Evolutionary conservation across 2,113 vertebrate species (phyloP).

Genomic region (Trematocara stigmaticum): DNA sequence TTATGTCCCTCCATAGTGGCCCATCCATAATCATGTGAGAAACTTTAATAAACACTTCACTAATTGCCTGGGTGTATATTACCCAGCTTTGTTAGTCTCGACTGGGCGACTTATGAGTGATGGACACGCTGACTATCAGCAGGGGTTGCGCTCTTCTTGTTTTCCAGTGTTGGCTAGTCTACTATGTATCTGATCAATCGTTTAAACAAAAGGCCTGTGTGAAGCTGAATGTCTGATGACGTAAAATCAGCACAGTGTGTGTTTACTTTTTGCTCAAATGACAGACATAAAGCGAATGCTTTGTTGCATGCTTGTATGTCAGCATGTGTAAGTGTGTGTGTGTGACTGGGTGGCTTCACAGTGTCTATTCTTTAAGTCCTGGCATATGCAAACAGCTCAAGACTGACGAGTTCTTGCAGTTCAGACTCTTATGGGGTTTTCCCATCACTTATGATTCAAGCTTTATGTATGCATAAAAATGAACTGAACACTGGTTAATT

Average conservation of each 20-base stretch:
- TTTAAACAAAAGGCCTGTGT: conserved; percentile 35
- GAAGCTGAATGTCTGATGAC: conserved; percentile 50
- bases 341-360: background rate
- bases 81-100: conserved; percentile 19
- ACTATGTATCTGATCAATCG: conserved; percentile 50
- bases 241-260: conserved; percentile 20
- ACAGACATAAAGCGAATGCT: background rate
- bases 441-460: conserved; percentile 12
- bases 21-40: background rate
- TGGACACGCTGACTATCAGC: conserved; percentile 24
- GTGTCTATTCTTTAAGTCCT: background rate
- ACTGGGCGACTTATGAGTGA: conserved; percentile 23
- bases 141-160: conserved; percentile 31
- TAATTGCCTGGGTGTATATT: background rate
- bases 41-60: background rate
- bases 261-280: background rate
- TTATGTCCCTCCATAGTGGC: background rate
- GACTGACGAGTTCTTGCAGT: conserved; percentile 40
- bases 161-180: conserved; percentile 9
- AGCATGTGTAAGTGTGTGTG: background rate
- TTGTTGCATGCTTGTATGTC: conserved; percentile 10
- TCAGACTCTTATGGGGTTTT: conserved; percentile 28
- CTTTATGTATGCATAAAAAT: conserved; percentile 4
- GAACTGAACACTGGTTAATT: background rate
- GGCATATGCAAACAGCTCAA: background rate